Evolutionary conservation across 2,797 vertebrate genomes (phyloP).

Genomic region (Sebastes umbrosus): DNA sequence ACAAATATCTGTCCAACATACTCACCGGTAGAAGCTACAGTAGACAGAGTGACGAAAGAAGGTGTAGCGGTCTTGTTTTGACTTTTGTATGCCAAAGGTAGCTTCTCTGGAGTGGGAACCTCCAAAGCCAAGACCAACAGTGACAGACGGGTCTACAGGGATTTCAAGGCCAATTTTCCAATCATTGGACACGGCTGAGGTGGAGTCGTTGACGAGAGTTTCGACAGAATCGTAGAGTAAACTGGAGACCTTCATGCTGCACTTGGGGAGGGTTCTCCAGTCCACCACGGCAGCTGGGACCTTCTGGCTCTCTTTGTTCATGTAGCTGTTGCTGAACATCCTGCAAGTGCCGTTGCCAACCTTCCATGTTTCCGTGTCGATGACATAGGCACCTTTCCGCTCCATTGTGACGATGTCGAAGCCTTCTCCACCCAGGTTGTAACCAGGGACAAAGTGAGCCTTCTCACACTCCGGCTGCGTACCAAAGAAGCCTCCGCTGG

Average conservation of each 20-base stretch:
- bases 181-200: slow-evolving; percentile 51
- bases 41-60: slow-evolving; percentile 61
- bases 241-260: slow-evolving; percentile 48
- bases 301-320: slow-evolving; percentile 51
- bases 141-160: neutral
- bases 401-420: slow-evolving; percentile 82
- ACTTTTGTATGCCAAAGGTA: slow-evolving; percentile 50
- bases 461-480: slow-evolving; percentile 60
- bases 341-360: slow-evolving; percentile 52
- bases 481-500: slow-evolving; percentile 4
- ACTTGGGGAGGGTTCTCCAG: slow-evolving; percentile 59
- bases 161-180: slow-evolving; percentile 47
- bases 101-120: slow-evolving; percentile 62
- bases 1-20: neutral
- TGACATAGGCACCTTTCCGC: slow-evolving; percentile 66
- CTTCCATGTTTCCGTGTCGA: slow-evolving; percentile 67
- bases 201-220: slow-evolving; percentile 52
- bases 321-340: slow-evolving; percentile 61
- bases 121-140: neutral
- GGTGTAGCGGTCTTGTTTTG: slow-evolving; percentile 68
- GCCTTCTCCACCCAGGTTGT: slow-evolving; percentile 82
- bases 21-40: slow-evolving; percentile 69
- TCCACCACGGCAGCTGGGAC: slow-evolving; percentile 63
- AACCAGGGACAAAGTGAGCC: slow-evolving; percentile 72
- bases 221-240: slow-evolving; percentile 58